These are phyloP conservation scores for Tipula lateralis DNA, from an alignment of 2,888 invertebrate species.

Conservation along the genomic window DNA sequence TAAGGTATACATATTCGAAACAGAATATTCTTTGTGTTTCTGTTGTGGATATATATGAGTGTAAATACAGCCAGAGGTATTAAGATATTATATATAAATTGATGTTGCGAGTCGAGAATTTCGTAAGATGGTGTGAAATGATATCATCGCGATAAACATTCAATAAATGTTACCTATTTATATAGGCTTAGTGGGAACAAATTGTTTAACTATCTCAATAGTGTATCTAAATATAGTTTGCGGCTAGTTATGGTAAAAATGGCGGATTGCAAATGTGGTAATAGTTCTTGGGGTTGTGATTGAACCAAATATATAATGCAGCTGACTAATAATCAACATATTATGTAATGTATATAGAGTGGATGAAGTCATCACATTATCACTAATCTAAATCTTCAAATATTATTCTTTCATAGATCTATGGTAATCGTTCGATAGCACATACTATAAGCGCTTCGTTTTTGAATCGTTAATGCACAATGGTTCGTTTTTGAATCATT, in stretches of 20 bases:
- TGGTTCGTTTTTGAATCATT: no score
- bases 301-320: no score
- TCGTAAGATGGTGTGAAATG: conserved; percentile 19
- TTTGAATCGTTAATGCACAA: no score
- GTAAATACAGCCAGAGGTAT: background rate
- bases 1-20: background rate
- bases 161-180: background rate
- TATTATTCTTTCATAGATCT: no score
- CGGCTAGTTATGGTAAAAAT: background rate
- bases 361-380: no score
- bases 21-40: background rate
- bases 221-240: background rate
- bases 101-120: background rate
- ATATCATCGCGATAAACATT: background rate
- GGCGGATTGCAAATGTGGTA: background rate
- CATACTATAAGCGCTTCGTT: no score
- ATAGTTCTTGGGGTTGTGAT: no score
- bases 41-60: background rate
- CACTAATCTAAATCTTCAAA: no score
- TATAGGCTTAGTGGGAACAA: background rate
- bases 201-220: background rate
- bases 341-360: no score
- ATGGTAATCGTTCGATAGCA: no score
- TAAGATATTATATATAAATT: background rate
- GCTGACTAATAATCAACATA: no score